These are phyloP conservation scores for Ictalurus furcatus DNA, from an alignment of 2,113 vertebrate species.

Conservation along the genomic window DNA sequence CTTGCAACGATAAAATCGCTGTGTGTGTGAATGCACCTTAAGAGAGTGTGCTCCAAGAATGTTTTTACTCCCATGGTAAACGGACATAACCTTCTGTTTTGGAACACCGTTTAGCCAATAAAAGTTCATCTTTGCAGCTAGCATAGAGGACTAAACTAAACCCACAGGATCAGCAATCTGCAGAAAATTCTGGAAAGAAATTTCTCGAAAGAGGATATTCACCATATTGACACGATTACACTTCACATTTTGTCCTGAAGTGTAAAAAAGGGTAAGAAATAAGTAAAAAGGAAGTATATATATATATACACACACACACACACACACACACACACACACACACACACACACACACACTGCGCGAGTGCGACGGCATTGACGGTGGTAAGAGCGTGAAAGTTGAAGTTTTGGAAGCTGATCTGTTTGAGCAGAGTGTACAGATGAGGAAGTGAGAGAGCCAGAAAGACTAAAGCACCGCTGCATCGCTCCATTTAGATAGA, in stretches of 20 bases:
- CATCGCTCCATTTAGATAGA: background rate
- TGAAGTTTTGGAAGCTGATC: background rate
- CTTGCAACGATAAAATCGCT: no score
- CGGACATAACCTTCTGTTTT: background rate
- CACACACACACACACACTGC: no score
- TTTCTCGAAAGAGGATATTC: background rate
- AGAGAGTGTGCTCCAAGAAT: background rate
- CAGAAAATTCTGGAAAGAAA: background rate
- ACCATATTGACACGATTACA: background rate
- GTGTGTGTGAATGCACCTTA: no score
- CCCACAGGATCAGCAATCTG: background rate
- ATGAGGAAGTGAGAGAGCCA: background rate
- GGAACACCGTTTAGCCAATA: background rate
- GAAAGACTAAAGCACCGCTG: background rate
- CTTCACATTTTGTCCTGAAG: background rate
- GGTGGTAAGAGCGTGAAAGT: background rate
- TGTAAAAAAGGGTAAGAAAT: background rate
- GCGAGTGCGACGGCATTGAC: no score
- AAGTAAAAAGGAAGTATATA: background rate
- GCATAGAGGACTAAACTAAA: background rate
- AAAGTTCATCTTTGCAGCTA: background rate
- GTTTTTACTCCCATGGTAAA: background rate
- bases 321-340: no score
- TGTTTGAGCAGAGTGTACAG: background rate
- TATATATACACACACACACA: no score